Evolutionary conservation across 1,140 invertebrate species (phyloP), one percentile per base, ranked within the genome.

Genomic region (Leucophenga varia): DNA sequence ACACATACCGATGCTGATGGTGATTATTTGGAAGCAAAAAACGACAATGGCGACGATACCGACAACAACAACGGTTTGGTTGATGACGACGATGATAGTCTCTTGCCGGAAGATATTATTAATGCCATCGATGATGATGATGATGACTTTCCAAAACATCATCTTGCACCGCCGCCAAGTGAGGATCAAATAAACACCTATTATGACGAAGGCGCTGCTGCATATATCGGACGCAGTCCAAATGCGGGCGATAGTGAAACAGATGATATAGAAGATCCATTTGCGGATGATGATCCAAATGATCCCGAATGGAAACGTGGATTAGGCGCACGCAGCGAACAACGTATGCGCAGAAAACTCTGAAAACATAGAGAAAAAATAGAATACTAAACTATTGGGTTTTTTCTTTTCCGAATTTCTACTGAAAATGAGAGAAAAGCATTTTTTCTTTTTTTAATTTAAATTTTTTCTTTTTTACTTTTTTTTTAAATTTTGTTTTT

Each of bases 271-370:
- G n/a, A n/a, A n/a, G 73, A 79, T 30, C 79, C 79, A 35, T 52
- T 52, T 41, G 38, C 18, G 9, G 82, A 80, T 12, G 86, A 87
- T 58, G 86, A 88, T 76, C 85, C 85, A 3, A 86, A 87, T 69
- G 86, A 88, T 77, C 86, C 86, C 6, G 86, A 88, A 68, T 88
- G 86, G 86, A 30, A 41, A n/a, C n/a, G n/a, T n/a, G n/a, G n/a
- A n/a, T n/a, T n/a, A n/a, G 55, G 21, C 8, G 55, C 19, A 14
- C 49, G 55, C 6, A 35, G 40, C 42, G 25, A n/a, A n/a, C n/a
- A 57, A 22, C 31, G 43, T 6, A 22, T 61, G 36, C 55, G 53
- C 46, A 25, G 22, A 25, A 25, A 25, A 10, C 5, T 25, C 5
- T 25, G n/a, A n/a, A n/a, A n/a, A n/a, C n/a, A n/a, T n/a, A n/a